phyloP scores from a whole-genome alignment of 2,113 vertebrate species.

The Cinclus cinclus region DNA sequence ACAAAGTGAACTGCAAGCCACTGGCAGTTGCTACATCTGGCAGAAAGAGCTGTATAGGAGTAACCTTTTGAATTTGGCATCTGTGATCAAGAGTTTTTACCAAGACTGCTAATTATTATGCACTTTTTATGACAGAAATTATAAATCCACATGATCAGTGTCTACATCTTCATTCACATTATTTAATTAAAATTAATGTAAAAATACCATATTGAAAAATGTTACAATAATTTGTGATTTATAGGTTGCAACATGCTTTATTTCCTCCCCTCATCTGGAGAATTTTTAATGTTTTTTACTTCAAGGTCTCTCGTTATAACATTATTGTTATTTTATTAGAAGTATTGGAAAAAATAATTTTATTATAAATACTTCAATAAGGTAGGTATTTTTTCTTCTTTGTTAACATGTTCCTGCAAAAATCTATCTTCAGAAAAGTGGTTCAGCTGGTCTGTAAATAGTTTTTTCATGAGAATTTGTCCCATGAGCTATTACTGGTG shows the following conservation, averaged over 20 bases:
- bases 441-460: neutral
- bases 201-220: neutral
- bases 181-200: neutral
- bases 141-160: neutral
- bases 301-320: neutral
- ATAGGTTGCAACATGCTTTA: neutral
- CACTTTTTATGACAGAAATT: neutral
- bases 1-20: neutral
- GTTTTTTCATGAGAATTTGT: neutral
- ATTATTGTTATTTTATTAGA: neutral
- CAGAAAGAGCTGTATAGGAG: neutral
- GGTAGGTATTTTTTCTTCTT: neutral
- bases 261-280: neutral
- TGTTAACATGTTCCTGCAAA: neutral
- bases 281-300: neutral
- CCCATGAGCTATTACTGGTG: neutral
- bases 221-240: neutral
- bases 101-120: neutral
- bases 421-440: neutral
- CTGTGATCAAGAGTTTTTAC: neutral
- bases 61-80: neutral
- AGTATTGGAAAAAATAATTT: neutral
- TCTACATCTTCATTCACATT: neutral
- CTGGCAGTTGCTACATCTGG: neutral
- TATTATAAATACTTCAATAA: neutral